Conservation (phyloP, 2,888 invertebrate species). For the Meta bourneti region DNA sequence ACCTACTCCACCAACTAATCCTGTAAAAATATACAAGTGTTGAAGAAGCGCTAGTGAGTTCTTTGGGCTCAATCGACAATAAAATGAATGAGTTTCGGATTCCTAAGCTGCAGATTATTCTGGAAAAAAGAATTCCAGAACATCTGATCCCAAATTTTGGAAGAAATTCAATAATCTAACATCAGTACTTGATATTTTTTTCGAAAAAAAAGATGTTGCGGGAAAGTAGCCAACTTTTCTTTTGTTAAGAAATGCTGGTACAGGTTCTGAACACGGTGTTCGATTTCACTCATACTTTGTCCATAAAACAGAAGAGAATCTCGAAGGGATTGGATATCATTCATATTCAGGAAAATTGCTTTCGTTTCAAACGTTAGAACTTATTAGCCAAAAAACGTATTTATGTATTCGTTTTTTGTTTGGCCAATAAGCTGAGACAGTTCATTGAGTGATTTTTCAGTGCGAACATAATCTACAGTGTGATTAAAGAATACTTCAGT, state of each 20-base stretch:
- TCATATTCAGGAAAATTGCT: too few relatives aligned
- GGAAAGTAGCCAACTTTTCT: constrained; percentile 32
- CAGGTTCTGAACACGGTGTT: not conserved
- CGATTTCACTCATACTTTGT: not conserved
- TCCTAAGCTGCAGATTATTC: not conserved
- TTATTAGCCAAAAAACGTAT: too few relatives aligned
- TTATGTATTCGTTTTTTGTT: too few relatives aligned
- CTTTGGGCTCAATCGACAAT: not conserved
- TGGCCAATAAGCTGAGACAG: too few relatives aligned
- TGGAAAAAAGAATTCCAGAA: not conserved
- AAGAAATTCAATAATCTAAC: constrained; percentile 26
- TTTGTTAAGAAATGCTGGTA: not conserved
- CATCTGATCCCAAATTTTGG: constrained; percentile 19
- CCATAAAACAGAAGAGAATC: not conserved
- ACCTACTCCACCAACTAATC: not conserved
- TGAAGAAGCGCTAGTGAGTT: not conserved
- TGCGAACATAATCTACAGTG: too few relatives aligned
- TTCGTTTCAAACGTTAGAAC: too few relatives aligned
- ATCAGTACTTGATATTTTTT: not conserved
- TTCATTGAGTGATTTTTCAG: too few relatives aligned
- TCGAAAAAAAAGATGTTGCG: not conserved
- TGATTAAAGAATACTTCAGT: too few relatives aligned
- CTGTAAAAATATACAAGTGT: not conserved
- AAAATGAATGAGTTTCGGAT: not conserved
- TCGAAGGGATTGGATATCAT: too few relatives aligned